Conservation (phyloP, 2,888 invertebrate genomes). For the Synergus umbraculus region DNA sequence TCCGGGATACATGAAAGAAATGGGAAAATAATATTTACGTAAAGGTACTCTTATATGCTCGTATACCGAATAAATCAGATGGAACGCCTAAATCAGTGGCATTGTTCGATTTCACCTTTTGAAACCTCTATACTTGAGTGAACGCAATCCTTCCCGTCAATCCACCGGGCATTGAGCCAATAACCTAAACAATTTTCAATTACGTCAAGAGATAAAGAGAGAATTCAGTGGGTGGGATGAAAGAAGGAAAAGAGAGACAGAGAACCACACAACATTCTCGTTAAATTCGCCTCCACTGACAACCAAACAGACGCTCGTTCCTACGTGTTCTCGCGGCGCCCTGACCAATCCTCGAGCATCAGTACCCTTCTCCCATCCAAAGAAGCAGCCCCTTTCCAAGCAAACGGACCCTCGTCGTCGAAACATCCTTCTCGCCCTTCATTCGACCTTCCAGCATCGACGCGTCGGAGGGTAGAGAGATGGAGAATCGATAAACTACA, state of each 20-base stretch:
- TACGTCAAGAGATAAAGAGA: constrained; percentile 44
- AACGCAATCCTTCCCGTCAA: constrained; percentile 38
- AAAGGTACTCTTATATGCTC: constrained; percentile 20
- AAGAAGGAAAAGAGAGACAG: constrained; percentile 20
- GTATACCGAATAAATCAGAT: not conserved
- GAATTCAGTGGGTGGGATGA: constrained; percentile 22
- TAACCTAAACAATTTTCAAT: constrained; percentile 42
- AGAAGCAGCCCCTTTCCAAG: constrained; percentile 34
- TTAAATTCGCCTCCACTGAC: constrained; percentile 35
- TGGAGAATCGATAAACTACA: constrained; percentile 38
- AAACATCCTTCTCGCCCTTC: constrained; percentile 38
- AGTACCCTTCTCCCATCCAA: constrained; percentile 32
- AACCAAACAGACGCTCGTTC: constrained; percentile 33
- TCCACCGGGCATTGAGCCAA: constrained; percentile 37
- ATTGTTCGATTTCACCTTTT: constrained; percentile 38
- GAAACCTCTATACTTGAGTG: constrained; percentile 30
- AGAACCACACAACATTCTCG: constrained; percentile 44
- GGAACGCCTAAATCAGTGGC: constrained; percentile 17
- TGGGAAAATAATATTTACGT: not conserved
- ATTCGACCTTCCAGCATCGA: constrained; percentile 34
- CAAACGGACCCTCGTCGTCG: constrained; percentile 25
- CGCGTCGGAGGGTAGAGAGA: constrained; percentile 22
- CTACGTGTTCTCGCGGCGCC: not conserved
- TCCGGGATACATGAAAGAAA: not conserved
- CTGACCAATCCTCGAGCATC: constrained; percentile 40